A percentile compares a stretch with the other conserved stretches of the same genome.
Evolutionary conservation across 2,113 vertebrate species (phyloP).

Genomic region (Chascanopsetta lugubris): DNA sequence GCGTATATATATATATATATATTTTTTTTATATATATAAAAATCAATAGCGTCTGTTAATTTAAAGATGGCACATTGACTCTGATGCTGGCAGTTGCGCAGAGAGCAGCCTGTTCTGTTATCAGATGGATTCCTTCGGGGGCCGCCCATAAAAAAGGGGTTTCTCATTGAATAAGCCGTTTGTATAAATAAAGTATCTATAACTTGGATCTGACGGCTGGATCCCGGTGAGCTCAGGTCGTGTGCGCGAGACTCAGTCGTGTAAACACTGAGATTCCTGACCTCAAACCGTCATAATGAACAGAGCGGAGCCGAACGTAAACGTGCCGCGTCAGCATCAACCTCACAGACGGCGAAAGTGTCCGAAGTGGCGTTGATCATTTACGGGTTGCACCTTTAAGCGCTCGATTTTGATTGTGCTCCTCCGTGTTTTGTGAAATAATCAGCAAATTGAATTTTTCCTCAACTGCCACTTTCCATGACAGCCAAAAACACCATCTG

Average conservation of each 20-base stretch:
- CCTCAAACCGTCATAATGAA: too few relatives aligned
- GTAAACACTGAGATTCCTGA: too few relatives aligned
- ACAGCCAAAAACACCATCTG: slow-evolving; percentile 1
- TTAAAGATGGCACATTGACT: slow-evolving; percentile 13
- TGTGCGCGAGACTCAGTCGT: too few relatives aligned
- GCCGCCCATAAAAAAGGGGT: slow-evolving; percentile 5
- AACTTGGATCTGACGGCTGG: too few relatives aligned
- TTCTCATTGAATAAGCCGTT: slow-evolving; percentile 15
- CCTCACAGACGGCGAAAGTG: too few relatives aligned
- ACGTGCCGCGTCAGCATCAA: too few relatives aligned
- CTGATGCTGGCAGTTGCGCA: slow-evolving; percentile 14
- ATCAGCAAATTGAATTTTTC: background rate
- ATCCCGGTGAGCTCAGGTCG: background rate
- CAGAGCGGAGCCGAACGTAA: too few relatives aligned
- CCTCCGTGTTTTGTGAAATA: background rate
- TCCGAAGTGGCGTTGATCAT: background rate
- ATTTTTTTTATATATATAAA: background rate
- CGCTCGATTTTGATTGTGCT: background rate
- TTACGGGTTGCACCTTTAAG: background rate
- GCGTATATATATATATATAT: background rate
- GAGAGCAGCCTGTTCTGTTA: slow-evolving; percentile 24
- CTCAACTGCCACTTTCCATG: background rate
- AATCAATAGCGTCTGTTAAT: slow-evolving; percentile 27
- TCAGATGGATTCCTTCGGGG: background rate
- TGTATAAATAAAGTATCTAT: too few relatives aligned